Evolutionary conservation across 2,888 invertebrate genomes (phyloP).

Genomic region (Drosophila multiciliata): DNA sequence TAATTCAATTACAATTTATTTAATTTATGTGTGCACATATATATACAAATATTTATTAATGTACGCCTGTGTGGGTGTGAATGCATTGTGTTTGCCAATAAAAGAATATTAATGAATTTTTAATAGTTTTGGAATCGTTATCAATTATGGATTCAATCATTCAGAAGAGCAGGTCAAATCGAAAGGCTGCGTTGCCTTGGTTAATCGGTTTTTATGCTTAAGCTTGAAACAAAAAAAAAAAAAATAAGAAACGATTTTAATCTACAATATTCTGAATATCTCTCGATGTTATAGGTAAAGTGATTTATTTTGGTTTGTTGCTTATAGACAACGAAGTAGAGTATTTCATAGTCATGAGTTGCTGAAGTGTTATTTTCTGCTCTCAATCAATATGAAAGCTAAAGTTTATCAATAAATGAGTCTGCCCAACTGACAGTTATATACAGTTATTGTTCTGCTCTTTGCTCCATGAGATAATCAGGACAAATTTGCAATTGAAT

Average conservation of each 20-base stretch:
- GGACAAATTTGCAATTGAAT: neutral
- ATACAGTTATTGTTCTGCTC: neutral
- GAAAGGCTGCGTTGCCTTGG: neutral
- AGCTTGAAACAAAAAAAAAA: neutral
- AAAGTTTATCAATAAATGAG: neutral
- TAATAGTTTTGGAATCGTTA: conserved; percentile 6
- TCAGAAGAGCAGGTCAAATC: conserved; percentile 5
- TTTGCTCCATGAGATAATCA: neutral
- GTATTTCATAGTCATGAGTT: neutral
- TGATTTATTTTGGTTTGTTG: neutral
- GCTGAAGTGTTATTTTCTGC: neutral
- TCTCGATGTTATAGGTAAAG: neutral
- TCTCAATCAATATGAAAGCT: neutral
- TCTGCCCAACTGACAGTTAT: neutral
- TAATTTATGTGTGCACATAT: neutral
- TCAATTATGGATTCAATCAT: conserved; percentile 7
- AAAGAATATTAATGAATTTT: conserved; percentile 11
- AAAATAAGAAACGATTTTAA: neutral
- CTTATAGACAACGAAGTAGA: neutral
- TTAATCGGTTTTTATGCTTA: neutral
- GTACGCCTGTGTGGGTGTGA: neutral
- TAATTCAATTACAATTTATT: conserved; percentile 1
- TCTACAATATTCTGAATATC: neutral
- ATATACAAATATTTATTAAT: neutral
- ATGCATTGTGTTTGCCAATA: neutral